These are phyloP conservation scores for Gryon sp. DNA, from an alignment of 1,140 invertebrate species.

Conservation along the genomic window DNA sequence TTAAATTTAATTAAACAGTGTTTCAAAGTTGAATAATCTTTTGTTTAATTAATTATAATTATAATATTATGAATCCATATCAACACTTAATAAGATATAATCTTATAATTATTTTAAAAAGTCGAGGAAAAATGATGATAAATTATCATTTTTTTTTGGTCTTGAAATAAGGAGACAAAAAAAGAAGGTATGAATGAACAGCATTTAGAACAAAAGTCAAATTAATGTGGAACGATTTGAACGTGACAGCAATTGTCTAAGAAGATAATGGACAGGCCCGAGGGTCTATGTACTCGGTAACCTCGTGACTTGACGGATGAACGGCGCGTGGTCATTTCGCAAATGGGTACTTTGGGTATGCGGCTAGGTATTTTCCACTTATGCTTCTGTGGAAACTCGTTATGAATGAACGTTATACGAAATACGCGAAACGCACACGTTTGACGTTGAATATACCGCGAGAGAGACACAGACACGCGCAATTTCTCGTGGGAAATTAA, in stretches of 20 bases:
- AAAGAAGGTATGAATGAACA: background rate
- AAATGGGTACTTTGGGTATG: slow-evolving; percentile 66
- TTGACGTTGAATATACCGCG: slow-evolving; percentile 41
- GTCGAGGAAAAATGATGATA: too few relatives aligned
- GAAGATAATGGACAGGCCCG: slow-evolving; percentile 42
- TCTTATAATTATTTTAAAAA: too few relatives aligned
- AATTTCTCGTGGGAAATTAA: slow-evolving; percentile 77
- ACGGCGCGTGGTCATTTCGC: slow-evolving; percentile 71
- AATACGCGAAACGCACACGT: slow-evolving; percentile 50
- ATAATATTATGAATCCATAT: too few relatives aligned
- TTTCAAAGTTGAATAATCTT: too few relatives aligned
- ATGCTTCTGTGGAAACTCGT: slow-evolving; percentile 56
- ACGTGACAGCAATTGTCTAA: slow-evolving; percentile 25
- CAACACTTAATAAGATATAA: too few relatives aligned
- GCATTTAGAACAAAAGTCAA: slow-evolving; percentile 10
- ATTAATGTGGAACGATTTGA: slow-evolving; percentile 28
- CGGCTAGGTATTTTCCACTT: slow-evolving; percentile 59
- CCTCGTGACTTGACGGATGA: slow-evolving; percentile 65
- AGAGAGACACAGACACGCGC: slow-evolving; percentile 55
- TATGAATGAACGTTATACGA: slow-evolving; percentile 67
- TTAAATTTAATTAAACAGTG: too few relatives aligned
- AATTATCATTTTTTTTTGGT: too few relatives aligned
- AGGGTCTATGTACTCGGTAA: slow-evolving; percentile 23
- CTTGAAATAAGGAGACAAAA: background rate
- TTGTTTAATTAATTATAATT: too few relatives aligned